A percentile compares a stretch with the other conserved stretches of the same genome.
Evolutionary conservation across 2,113 vertebrate species (phyloP).

Genomic region (Aepyceros melampus): DNA sequence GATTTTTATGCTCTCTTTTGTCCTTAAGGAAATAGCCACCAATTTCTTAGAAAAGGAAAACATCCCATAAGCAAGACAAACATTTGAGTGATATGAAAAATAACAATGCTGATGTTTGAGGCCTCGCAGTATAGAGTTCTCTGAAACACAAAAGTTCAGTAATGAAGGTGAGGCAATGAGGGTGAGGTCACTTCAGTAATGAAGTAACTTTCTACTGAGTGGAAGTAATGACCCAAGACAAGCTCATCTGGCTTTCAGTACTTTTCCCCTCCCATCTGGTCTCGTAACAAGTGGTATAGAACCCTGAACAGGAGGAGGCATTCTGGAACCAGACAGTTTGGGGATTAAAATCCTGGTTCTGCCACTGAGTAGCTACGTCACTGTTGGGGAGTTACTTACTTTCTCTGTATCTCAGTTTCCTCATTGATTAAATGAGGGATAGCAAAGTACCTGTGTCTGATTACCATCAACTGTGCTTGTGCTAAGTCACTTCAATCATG

Average conservation of each 20-base stretch:
- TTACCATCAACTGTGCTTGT: background rate
- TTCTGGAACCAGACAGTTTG: background rate
- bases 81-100: background rate
- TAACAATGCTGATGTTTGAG: background rate
- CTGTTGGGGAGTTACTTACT: background rate
- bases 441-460: background rate
- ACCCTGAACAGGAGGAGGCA: background rate
- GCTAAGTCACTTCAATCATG: background rate
- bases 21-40: background rate
- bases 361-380: background rate
- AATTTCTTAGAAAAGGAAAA: background rate
- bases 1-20: background rate
- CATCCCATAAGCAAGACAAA: background rate
- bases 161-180: background rate
- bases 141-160: background rate
- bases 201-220: background rate
- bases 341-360: background rate
- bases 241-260: rapidly evolving
- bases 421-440: background rate
- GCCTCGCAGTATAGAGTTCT: background rate
- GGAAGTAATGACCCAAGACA: background rate
- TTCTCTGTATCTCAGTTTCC: background rate
- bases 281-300: background rate
- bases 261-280: background rate
- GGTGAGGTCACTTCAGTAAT: too few relatives aligned